Conservation (phyloP, 2,113 vertebrate species). For the Psammodynastes pulverulentus region DNA sequence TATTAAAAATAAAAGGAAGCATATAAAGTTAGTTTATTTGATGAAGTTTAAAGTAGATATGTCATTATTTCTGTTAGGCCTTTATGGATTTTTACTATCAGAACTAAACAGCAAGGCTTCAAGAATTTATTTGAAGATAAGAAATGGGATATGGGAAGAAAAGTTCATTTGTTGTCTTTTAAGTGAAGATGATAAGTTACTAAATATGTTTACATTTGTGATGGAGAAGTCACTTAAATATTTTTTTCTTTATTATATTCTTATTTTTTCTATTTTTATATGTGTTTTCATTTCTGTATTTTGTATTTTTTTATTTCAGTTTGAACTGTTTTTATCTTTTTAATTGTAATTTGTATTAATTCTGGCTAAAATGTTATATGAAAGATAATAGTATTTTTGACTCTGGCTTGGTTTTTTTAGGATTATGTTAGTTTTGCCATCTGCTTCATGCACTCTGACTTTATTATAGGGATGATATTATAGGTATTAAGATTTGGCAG, state of each 20-base stretch:
- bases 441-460: not conserved
- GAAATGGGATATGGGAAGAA: not conserved
- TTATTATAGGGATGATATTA: not conserved
- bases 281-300: not conserved
- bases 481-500: too few species aligned
- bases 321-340: not conserved
- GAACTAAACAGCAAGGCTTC: not conserved
- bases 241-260: not conserved
- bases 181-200: not conserved
- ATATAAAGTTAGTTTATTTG: not conserved
- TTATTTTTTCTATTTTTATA: not conserved
- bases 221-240: not conserved
- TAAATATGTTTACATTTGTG: not conserved
- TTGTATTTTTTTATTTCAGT: not conserved
- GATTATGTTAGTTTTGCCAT: not conserved
- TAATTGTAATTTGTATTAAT: not conserved
- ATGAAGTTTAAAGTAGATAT: not conserved
- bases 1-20: not conserved
- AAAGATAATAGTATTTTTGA: not conserved
- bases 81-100: not conserved
- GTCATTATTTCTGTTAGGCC: not conserved
- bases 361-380: not conserved
- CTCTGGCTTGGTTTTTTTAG: not conserved
- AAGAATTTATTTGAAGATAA: not conserved
- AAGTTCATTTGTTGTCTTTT: not conserved